Percentiles rank a stretch among this genome's conserved stretches.
Conservation (phyloP, 2,888 invertebrate species). For the Mamestra brassicae region DNA sequence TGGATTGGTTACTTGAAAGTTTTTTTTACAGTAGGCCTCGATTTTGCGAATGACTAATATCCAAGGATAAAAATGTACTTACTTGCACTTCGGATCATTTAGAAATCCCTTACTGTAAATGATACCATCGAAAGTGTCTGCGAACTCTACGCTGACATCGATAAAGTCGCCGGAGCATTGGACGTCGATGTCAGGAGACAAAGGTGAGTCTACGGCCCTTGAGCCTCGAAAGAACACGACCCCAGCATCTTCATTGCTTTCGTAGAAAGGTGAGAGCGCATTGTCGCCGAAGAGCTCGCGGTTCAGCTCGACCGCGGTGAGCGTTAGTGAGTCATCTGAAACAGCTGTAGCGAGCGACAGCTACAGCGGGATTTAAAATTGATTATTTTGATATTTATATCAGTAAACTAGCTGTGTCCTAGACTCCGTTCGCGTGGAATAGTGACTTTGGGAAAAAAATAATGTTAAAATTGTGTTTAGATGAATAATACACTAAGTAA, state of each 20-base stretch:
- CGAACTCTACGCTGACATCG: slow-evolving; percentile 92
- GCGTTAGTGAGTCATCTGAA: slow-evolving; percentile 82
- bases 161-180: slow-evolving; percentile 91
- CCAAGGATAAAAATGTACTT: slow-evolving; percentile 70
- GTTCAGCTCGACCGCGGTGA: slow-evolving; percentile 87
- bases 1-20: no score
- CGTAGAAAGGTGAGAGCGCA: slow-evolving; percentile 84
- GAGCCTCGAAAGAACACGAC: slow-evolving; percentile 87
- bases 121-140: slow-evolving; percentile 92
- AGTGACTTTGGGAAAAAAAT: background rate
- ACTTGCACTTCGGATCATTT: slow-evolving; percentile 93
- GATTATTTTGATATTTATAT: background rate
- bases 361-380: slow-evolving; percentile 70
- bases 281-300: slow-evolving; percentile 82
- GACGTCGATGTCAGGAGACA: slow-evolving; percentile 91
- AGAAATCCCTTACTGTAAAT: slow-evolving; percentile 94
- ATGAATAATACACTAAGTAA: slow-evolving; percentile 44
- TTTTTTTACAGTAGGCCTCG: background rate
- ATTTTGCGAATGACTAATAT: background rate
- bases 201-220: slow-evolving; percentile 88
- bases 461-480: slow-evolving; percentile 8
- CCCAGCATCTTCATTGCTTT: slow-evolving; percentile 82
- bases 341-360: slow-evolving; percentile 90
- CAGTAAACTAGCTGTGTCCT: no score
- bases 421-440: no score